Evolutionary conservation across 2,113 vertebrate species (phyloP), one percentile per base, ranked within the genome.

Genomic region (Tyrannus savana): DNA sequence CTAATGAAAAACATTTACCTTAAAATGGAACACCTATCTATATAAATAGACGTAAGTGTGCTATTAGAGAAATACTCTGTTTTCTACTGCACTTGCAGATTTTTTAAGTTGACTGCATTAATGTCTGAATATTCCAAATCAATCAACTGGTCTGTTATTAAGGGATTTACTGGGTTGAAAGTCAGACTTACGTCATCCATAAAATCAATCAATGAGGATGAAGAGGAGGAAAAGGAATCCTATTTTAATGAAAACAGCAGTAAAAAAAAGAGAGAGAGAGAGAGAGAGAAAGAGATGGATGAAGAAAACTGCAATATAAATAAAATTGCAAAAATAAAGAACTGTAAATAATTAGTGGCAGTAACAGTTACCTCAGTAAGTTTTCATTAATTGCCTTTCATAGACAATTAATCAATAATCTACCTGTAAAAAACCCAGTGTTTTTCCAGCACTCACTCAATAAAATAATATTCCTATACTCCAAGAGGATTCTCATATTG

Each of bases 121-220:
- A 90, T 88, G 88, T 52, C 52, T 84, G 91, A 96, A 88, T 95
- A 98, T 66, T 96, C 85, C 88, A 96, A 93, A 96, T 95, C 86
- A 97, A 97, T 92, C 87, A 96, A 96, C 53, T 96, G 71, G 92
- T 96, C 73, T 97, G 76, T 95, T 95, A 96, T n/a, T 80, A 84
- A 95, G 93, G 87, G 84, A 89, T 98, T 95, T 97, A 98, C 96
- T 97, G 93, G 87, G 97, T 97, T 97, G 93, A 97, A 97, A 97
- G 92, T 95, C 94, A 97, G 97, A 99, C 99, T 99, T 99, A 99
- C 98, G 97, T 99, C 99, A 98, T 99, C 98, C 98, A 99, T 99
- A 99, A 99, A 99, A 98, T 99, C 99, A 99, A 99, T 98, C 99
- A 99, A 98, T 98, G 99, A 99, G 96, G 99, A 99, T 97, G 99